These are phyloP conservation scores for Trialeurodes vaporariorum DNA, from an alignment of 1,140 invertebrate genomes.

Conservation along the genomic window DNA sequence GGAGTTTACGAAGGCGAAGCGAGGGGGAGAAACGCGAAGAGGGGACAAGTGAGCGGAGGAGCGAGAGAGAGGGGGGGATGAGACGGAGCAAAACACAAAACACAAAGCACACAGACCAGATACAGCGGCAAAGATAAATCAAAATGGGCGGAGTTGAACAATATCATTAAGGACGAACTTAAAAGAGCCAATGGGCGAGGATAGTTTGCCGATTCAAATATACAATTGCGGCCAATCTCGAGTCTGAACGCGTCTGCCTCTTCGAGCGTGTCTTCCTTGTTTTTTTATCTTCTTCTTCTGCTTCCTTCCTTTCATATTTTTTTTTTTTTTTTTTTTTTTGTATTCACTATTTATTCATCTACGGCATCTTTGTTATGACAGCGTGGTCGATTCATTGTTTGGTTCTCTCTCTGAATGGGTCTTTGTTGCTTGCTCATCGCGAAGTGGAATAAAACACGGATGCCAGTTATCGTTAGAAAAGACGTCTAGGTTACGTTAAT, in stretches of 20 bases:
- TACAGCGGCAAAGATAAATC: no score
- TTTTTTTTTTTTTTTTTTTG: no score
- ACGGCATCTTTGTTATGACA: background rate
- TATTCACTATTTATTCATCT: background rate
- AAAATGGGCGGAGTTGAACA: no score
- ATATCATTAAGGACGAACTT: background rate
- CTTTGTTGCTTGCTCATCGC: no score
- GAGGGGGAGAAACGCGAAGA: background rate
- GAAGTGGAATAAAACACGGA: no score
- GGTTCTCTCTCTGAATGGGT: no score
- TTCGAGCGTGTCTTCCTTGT: no score
- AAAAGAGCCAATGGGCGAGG: background rate
- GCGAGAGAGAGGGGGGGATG: background rate
- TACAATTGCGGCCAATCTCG: background rate
- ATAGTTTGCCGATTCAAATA: background rate
- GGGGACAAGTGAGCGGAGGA: background rate
- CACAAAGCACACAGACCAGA: background rate
- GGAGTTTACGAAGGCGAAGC: background rate
- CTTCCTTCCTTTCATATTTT: no score
- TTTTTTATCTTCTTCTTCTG: no score
- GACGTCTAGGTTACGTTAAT: no score
- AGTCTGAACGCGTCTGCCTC: no score
- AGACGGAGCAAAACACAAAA: background rate
- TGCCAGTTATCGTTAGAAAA: no score
- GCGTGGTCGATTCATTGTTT: background rate